Conservation (phyloP, 2,888 invertebrate species). For the Drosophila mayaguana region DNA sequence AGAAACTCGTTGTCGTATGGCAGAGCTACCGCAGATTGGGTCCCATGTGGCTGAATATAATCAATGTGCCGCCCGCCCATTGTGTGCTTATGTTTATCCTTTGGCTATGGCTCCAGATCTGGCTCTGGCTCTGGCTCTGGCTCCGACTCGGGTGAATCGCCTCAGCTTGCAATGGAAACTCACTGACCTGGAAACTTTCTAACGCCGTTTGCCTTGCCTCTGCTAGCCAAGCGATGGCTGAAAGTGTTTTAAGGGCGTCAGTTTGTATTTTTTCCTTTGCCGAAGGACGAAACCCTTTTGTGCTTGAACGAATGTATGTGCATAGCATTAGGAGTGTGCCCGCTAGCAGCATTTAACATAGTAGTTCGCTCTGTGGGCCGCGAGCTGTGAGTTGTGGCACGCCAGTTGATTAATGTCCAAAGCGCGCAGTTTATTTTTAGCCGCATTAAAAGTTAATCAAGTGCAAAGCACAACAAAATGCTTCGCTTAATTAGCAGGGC, state of each 20-base stretch:
- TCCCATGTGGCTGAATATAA: conserved; percentile 80
- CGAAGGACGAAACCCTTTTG: conserved; percentile 33
- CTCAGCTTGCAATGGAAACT: conserved; percentile 49
- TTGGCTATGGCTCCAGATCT: conserved; percentile 26
- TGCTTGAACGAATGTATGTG: conserved; percentile 38
- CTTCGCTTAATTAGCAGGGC: conserved; percentile 61
- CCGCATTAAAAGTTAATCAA: conserved; percentile 63
- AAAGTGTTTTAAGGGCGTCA: conserved; percentile 40
- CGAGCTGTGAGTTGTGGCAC: conserved; percentile 10
- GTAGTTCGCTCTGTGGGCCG: conserved; percentile 19
- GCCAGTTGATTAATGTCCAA: conserved; percentile 53
- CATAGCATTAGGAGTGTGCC: conserved; percentile 51
- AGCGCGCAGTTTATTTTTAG: conserved; percentile 59
- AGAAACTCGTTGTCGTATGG: conserved; percentile 48
- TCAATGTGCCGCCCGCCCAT: conserved; percentile 68
- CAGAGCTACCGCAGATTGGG: conserved; percentile 70
- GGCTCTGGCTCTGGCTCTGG: not conserved
- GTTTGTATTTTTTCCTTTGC: conserved; percentile 7
- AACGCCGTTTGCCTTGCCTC: conserved; percentile 31
- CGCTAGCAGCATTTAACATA: conserved; percentile 14
- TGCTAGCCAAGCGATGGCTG: conserved; percentile 26
- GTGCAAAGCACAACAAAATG: conserved; percentile 69
- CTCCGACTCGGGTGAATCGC: conserved; percentile 18
- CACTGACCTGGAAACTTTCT: conserved; percentile 79
- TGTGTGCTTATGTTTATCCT: conserved; percentile 67